These are phyloP conservation scores for Cynopterus brachyotis DNA, from an alignment of 2,113 vertebrate species.

Conservation along the genomic window DNA sequence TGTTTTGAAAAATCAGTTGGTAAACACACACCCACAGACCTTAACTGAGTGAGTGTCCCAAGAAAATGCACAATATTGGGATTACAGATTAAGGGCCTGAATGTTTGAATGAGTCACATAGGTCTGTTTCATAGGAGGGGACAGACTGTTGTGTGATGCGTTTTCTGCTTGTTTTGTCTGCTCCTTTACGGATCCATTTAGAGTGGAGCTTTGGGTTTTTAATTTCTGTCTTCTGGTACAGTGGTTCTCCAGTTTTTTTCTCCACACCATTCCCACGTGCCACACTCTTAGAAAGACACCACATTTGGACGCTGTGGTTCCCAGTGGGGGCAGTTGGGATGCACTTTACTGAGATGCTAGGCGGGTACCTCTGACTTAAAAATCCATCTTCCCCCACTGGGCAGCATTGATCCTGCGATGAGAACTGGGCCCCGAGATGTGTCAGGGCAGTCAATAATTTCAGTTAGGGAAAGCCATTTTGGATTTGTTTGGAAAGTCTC, in stretches of 20 bases:
- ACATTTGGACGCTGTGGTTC: neutral
- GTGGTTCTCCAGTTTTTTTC: neutral
- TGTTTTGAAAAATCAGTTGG: neutral
- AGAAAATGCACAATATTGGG: neutral
- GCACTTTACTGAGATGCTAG: neutral
- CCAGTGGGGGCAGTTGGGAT: neutral
- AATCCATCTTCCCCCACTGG: neutral
- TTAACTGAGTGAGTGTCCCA: neutral
- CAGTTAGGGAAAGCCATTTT: neutral
- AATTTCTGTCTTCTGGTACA: neutral
- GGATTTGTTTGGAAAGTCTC: neutral
- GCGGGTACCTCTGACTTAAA: neutral
- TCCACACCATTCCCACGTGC: neutral
- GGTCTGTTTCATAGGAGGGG: neutral
- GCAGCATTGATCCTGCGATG: neutral
- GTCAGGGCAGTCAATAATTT: neutral
- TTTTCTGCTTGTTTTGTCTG: neutral
- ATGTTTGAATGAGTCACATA: neutral
- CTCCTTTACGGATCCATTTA: neutral
- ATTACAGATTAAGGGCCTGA: neutral
- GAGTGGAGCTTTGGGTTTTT: neutral
- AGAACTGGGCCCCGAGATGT: neutral
- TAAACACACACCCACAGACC: neutral
- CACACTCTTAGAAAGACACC: neutral
- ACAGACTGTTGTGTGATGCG: neutral